phyloP scores from a whole-genome alignment of 2,113 vertebrate genomes.

The Thalassarche chlororhynchos region DNA sequence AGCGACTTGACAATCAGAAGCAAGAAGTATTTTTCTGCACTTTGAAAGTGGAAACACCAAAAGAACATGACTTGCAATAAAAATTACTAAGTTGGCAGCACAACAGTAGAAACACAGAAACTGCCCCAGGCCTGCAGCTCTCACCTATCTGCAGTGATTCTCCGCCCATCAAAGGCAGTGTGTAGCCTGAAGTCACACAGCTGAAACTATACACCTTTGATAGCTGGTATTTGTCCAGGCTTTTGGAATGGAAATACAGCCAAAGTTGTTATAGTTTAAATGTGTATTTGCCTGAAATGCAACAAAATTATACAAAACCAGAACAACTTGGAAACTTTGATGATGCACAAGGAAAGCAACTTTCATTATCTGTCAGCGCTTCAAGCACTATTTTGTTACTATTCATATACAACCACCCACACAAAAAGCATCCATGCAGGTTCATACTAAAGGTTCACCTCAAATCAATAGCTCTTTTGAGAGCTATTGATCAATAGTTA shows the following conservation, averaged over 20 bases:
- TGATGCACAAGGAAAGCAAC: neutral
- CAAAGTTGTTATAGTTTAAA: neutral
- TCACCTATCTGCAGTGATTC: neutral
- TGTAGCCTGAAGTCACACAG: neutral
- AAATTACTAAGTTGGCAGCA: neutral
- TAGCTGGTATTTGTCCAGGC: neutral
- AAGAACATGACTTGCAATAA: neutral
- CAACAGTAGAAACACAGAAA: neutral
- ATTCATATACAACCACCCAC: neutral
- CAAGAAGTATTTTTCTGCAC: neutral
- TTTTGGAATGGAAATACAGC: neutral
- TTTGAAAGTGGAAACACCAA: neutral
- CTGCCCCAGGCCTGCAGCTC: neutral
- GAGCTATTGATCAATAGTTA: neutral
- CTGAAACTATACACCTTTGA: neutral
- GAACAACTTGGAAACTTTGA: neutral
- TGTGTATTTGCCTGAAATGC: neutral
- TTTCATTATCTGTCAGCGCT: neutral
- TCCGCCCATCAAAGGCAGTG: neutral
- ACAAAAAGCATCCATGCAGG: neutral
- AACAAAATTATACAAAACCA: neutral
- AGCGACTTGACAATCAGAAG: neutral
- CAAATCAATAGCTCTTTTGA: neutral
- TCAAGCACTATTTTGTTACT: neutral
- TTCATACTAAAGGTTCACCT: neutral